Percentiles rank a stretch among this genome's conserved stretches.
Conservation (phyloP, 2,888 invertebrate genomes). For the Galerucella pusilla region DNA sequence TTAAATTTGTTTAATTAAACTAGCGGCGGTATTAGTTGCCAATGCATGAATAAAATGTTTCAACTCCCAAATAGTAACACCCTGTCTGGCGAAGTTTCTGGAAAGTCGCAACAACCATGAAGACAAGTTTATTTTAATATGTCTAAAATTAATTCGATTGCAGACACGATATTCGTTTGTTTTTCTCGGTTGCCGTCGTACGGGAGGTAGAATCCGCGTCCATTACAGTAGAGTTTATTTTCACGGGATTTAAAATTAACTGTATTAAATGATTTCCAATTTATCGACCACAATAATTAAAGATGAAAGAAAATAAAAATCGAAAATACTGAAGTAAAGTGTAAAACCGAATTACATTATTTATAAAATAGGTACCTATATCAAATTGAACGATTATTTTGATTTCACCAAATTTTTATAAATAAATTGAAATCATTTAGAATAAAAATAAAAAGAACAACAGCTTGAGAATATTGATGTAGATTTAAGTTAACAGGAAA, state of each 20-base stretch:
- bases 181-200: conserved; percentile 12
- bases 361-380: too few relatives aligned
- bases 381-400: too few relatives aligned
- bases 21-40: not conserved
- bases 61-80: conserved; percentile 11
- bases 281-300: not conserved
- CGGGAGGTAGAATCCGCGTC: conserved; percentile 6
- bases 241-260: conserved; percentile 33
- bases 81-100: conserved; percentile 24
- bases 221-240: conserved; percentile 31
- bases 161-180: conserved; percentile 27
- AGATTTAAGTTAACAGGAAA: too few relatives aligned
- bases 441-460: too few relatives aligned
- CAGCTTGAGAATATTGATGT: too few relatives aligned
- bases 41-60: not conserved
- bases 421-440: too few relatives aligned
- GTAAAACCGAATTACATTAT: too few relatives aligned
- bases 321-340: not conserved
- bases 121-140: conserved; percentile 45
- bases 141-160: conserved; percentile 44
- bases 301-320: not conserved
- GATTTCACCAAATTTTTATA: too few relatives aligned
- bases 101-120: conserved; percentile 29
- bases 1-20: not conserved
- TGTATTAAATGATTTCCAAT: conserved; percentile 5